Evolutionary conservation across 2,113 vertebrate species (phyloP), one percentile per base, ranked within the genome.

Genomic region (Peucedramus taeniatus): DNA sequence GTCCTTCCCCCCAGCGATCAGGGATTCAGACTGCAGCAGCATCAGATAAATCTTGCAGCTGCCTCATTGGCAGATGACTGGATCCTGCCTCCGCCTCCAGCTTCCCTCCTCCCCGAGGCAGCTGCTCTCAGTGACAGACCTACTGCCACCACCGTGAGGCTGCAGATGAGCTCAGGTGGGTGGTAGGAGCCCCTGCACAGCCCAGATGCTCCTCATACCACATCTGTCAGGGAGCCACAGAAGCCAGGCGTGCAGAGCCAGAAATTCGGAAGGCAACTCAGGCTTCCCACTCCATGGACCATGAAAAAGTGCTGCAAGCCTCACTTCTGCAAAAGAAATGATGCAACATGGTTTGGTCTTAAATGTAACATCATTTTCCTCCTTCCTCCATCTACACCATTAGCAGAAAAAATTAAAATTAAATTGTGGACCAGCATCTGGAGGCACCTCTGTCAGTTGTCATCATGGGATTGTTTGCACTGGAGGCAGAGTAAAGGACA

Each of bases 391-490:
- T 24, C 79, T 68, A 57, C 1, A 1, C n/a, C 54, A 42, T 28
- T 44, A 88, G 37, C 27, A 79, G 50, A 69, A 19, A 50, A 89
- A 77, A 91, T 31, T 24, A 93, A 92, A 96, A 76, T 42, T 15
- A 51, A 80, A 82, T 65, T 53, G 53, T 33, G 7, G 1, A 45
- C 17, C 20, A 47, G 47, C 50, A 50, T 53, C 65, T 78, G 1
- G 0, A 56, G 45, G 51, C 31, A 28, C 35, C 44, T 85, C 54
- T 86, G 44, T 26, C 50, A 63, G 77, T 9, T 74, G 57, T 60
- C 75, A 83, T 69, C 69, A 57, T 19, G 64, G 65, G 39, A 63
- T 4, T 72, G 78, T 45, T 50, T 69, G 51, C 76, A 72, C 63
- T 26, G 51, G 54, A 93, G 68, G 84, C 72, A 72, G 59, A 77